Evolutionary conservation across 1,140 invertebrate species (phyloP), one percentile per base, ranked within the genome.

Genomic region (Drosophila eugracilis): DNA sequence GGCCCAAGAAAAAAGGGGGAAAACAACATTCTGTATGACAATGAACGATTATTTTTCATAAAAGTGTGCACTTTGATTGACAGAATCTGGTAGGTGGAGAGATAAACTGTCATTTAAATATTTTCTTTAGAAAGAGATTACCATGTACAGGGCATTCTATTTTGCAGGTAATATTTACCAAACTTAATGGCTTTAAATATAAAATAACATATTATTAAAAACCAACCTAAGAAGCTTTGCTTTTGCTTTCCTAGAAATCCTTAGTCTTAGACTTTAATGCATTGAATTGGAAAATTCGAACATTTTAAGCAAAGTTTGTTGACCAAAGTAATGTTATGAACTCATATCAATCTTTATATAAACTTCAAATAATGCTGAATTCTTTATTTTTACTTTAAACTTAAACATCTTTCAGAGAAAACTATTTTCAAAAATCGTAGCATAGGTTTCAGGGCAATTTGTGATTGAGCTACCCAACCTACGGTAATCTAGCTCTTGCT

Each of bases 11-110:
- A 30, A 17, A 41, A 28, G 3, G 1, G 34, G 7, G 10, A 28
- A 28, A 41, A 63, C 15, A 60, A 66, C 59, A 67, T 67, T 36
- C 19, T 67, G 60, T 22, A 28, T 53, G 63, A 67, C 63, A 67
- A 67, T 67, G 63, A 67, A 53, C 63, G 63, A 67, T 67, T 67
- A 67, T 67, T 67, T 67, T 67, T 67, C 60, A 44, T 67, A 67
- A 67, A 66, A 53, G 45, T 53, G 60, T 36, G 45, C 42, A 67
- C 60, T 52, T 67, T 67, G 63, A 67, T 67, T 67, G 47, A 67
- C 60, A 67, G 63, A 28, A 53, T 52, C 28, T 28, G 60, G 37
- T 10, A 22, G 34, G 45, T 15, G 5, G 22, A 12, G 5, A 50
- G 28, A 37, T 62, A 50, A 42, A 41, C 63, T 66, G 37, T 14